Percentiles rank a stretch among this genome's conserved stretches.
Conservation (phyloP, 2,888 invertebrate species). For the Drosophila subsilvestris region DNA sequence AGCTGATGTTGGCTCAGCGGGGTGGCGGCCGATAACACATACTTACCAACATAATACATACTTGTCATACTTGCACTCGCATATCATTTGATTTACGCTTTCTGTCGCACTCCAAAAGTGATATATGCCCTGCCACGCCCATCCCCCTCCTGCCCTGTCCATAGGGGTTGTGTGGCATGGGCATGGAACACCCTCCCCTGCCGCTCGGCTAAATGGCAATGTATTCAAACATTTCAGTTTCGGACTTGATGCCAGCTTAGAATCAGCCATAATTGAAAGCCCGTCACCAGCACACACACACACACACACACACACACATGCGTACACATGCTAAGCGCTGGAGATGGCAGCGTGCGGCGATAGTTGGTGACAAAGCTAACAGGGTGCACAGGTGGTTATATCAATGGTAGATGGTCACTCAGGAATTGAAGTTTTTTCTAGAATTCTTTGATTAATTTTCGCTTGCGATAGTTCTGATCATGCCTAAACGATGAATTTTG, state of each 20-base stretch:
- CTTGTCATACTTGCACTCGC: slow-evolving; percentile 77
- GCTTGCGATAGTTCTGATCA: too few relatives aligned
- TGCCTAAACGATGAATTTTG: too few relatives aligned
- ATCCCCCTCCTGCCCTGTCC: background rate
- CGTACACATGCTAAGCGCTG: background rate
- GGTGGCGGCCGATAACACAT: slow-evolving; percentile 63
- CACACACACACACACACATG: background rate
- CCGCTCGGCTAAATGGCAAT: slow-evolving; percentile 64
- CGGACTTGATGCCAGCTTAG: slow-evolving; percentile 64
- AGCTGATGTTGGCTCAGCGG: slow-evolving; percentile 4
- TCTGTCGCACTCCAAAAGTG: slow-evolving; percentile 70
- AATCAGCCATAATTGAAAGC: slow-evolving; percentile 68
- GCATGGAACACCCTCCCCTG: background rate
- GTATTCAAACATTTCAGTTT: slow-evolving; percentile 77
- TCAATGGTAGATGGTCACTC: too few relatives aligned
- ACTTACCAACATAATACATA: slow-evolving; percentile 75
- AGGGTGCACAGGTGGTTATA: background rate
- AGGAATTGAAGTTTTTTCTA: too few relatives aligned
- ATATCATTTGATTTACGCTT: slow-evolving; percentile 76
- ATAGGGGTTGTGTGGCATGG: background rate
- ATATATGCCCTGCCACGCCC: slow-evolving; percentile 67
- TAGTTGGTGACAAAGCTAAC: background rate
- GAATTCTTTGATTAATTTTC: too few relatives aligned
- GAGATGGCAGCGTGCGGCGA: background rate
- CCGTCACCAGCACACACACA: slow-evolving; percentile 25